Evolutionary conservation across 2,797 vertebrate species (phyloP).

Genomic region (Podarcis siculus): DNA sequence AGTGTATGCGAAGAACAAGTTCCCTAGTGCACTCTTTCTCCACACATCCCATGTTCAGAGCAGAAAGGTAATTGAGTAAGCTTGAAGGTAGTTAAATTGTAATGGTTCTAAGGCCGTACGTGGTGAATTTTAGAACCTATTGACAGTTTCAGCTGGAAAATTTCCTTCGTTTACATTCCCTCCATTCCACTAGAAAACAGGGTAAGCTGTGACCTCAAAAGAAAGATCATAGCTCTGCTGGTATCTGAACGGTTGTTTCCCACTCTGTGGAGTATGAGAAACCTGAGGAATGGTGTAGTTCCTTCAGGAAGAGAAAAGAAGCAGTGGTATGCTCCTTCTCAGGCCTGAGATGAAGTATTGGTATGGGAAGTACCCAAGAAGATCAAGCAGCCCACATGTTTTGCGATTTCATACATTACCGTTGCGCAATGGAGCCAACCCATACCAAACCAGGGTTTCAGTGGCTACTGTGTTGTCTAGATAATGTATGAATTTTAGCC

Average conservation of each 20-base stretch:
- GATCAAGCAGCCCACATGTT: not conserved
- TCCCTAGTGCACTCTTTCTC: not conserved
- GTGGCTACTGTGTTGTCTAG: not conserved
- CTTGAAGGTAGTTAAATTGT: not conserved
- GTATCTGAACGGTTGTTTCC: not conserved
- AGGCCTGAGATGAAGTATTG: not conserved
- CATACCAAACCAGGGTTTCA: not conserved
- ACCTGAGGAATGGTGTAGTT: not conserved
- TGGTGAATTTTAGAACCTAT: not conserved
- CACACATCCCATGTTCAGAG: not conserved
- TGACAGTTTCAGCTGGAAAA: not conserved
- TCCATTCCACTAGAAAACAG: not conserved
- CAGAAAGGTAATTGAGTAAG: not conserved
- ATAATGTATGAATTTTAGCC: not conserved
- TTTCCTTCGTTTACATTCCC: not conserved
- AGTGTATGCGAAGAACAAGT: not conserved
- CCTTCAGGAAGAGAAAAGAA: not conserved
- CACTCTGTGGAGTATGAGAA: not conserved
- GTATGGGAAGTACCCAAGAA: not conserved
- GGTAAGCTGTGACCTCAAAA: not conserved
- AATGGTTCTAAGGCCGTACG: not conserved
- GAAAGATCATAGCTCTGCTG: not conserved
- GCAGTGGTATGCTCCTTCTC: not conserved
- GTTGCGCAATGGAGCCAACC: not conserved
- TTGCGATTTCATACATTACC: not conserved